Base-by-base conservation (phyloP, 2,888 invertebrate genomes). In the Leucophenga maculata region DNA sequence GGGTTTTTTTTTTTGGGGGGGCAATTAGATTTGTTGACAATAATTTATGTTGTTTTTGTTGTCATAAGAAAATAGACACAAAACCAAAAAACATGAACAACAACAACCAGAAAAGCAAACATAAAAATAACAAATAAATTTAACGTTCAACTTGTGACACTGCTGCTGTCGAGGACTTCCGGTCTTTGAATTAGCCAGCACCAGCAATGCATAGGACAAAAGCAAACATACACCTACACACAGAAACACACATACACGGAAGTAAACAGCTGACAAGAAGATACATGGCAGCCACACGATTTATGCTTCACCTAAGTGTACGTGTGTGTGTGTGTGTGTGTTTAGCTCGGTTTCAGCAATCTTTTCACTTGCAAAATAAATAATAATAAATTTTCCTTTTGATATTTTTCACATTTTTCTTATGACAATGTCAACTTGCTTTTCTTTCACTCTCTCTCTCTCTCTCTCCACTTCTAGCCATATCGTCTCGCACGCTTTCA, bases 121-220 rank as follows among this genome's bases (percentile, higher is more conserved):
- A 59, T 26, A 14, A 13, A 1, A 18, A 62, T 74, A 73, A 68
- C 74, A 75, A 75, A 82, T 82, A 80, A 76, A 80, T 82, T 81
- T 75, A 79, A 75, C n/a, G n/a, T n/a, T n/a, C n/a, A n/a, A n/a
- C n/a, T n/a, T 80, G 77, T 77, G 81, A 75, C 77, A 75, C 78
- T 77, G 80, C 65, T 74, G 82, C 73, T 72, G 70, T 67, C 69
- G 70, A 69, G 70, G 71, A 75, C 74, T 72, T 74, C 70, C 82
- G 73, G 77, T 72, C 73, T 73, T 67, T 69, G 75, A 73, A 79
- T 76, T 78, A 77, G 67, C 75, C 52, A 72, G 65, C 75, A 80
- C 22, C 39, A 44, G 39, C 2, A 39, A 39, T 4, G 11, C 11
- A 46, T 13, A 64, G 46, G 32, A 78, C 75, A 79, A 75, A 74